phyloP scores from a whole-genome alignment of 2,797 vertebrate species.

The Gymnoscopelus microlampas region DNA sequence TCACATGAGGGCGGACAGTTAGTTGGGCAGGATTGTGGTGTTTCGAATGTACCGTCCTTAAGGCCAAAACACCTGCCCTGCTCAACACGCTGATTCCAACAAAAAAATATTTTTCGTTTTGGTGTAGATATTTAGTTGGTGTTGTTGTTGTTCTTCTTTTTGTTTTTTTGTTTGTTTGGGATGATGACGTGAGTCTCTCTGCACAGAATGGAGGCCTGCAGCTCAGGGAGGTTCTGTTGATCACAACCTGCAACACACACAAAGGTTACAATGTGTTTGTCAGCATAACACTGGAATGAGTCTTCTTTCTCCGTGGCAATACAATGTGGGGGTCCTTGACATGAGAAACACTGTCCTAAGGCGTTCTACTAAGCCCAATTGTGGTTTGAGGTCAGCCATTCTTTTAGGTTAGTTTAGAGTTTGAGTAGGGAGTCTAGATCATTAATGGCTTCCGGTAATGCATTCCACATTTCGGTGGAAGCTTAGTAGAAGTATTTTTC shows the following conservation, averaged over 20 bases:
- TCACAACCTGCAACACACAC: slow-evolving; percentile 77
- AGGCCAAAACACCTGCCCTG: slow-evolving; percentile 85
- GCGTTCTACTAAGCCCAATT: too few species aligned
- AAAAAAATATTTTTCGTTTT: slow-evolving; percentile 25
- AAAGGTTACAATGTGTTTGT: background rate
- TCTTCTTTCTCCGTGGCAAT: too few species aligned
- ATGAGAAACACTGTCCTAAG: too few species aligned
- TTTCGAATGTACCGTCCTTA: slow-evolving; percentile 75
- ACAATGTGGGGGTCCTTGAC: too few species aligned
- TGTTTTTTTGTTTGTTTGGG: slow-evolving; percentile 51
- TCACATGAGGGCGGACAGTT: slow-evolving; percentile 31
- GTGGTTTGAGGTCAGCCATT: too few species aligned
- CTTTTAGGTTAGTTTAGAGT: too few species aligned
- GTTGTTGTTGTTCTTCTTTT: slow-evolving; percentile 26
- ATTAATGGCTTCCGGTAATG: too few species aligned
- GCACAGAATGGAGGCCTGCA: slow-evolving; percentile 79
- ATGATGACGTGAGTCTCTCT: slow-evolving; percentile 65
- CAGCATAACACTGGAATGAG: background rate
- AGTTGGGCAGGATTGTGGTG: slow-evolving; percentile 68
- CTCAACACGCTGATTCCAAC: slow-evolving; percentile 66
- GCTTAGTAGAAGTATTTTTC: too few species aligned
- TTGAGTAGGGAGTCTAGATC: too few species aligned
- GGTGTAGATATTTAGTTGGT: slow-evolving; percentile 1
- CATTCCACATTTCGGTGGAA: too few species aligned
- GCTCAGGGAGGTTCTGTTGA: slow-evolving; percentile 76